These are phyloP conservation scores for Nephrotoma guestfalica DNA, from an alignment of 2,888 invertebrate species.

Conservation along the genomic window DNA sequence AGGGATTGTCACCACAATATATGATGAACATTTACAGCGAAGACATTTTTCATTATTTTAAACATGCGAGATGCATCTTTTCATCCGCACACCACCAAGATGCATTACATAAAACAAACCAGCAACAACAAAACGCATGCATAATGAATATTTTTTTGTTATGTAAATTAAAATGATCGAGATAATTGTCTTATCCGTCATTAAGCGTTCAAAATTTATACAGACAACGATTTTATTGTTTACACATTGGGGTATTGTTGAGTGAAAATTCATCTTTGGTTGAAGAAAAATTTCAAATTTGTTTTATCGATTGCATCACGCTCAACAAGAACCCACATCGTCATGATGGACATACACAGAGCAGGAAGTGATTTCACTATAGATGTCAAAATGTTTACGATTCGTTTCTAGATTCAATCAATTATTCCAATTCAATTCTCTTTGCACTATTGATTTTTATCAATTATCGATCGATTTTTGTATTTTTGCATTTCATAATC, in stretches of 20 bases:
- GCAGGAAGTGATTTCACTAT: not conserved
- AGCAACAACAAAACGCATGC: not conserved
- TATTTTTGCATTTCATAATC: not conserved
- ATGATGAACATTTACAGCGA: not conserved
- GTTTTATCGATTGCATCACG: not conserved
- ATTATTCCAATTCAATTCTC: not conserved
- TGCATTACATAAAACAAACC: not conserved
- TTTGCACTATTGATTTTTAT: not conserved
- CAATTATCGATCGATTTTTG: not conserved
- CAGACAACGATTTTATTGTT: not conserved
- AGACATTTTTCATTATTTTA: not conserved
- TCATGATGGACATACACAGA: not conserved
- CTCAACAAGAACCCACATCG: not conserved
- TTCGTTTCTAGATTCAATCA: not conserved
- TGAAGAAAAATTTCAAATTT: not conserved
- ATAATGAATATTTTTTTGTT: not conserved
- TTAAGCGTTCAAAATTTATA: not conserved
- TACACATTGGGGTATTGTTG: not conserved
- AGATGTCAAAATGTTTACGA: not conserved
- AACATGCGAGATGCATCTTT: not conserved
- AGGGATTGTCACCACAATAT: not conserved
- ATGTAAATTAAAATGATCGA: not conserved
- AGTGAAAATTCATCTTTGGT: not conserved
- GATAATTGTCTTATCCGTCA: not conserved
- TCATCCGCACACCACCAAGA: not conserved